Evolutionary conservation across 2,797 vertebrate species (phyloP).

Genomic region (Onychomys leucogaster): DNA sequence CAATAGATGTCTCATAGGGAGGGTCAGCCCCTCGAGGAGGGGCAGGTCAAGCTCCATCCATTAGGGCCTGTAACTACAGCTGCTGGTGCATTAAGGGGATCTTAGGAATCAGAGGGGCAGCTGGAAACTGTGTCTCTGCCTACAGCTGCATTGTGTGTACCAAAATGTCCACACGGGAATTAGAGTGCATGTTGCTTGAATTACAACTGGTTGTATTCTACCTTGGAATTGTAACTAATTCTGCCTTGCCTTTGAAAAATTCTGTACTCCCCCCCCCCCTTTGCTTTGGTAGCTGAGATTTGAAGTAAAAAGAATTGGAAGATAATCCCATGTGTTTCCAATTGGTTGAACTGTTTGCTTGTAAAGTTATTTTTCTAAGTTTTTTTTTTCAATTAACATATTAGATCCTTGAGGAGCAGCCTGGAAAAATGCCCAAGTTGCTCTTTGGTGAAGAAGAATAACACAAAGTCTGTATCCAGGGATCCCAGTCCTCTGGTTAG

Average conservation of each 20-base stretch:
- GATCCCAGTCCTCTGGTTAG: slow-evolving; percentile 68
- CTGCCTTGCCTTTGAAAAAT: slow-evolving; percentile 55
- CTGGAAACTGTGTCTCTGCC: slow-evolving; percentile 28
- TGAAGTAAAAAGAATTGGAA: slow-evolving; percentile 61
- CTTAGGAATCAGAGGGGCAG: neutral
- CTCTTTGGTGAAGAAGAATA: slow-evolving; percentile 78
- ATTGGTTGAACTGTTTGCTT: slow-evolving; percentile 76
- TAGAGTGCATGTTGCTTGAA: neutral
- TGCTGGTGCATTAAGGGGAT: neutral
- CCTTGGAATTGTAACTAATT: slow-evolving; percentile 54
- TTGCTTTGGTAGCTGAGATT: slow-evolving; percentile 50
- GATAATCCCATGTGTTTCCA: slow-evolving; percentile 76
- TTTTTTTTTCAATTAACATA: slow-evolving; percentile 80
- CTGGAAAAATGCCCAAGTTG: slow-evolving; percentile 76
- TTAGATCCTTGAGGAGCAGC: slow-evolving; percentile 72
- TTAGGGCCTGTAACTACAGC: neutral
- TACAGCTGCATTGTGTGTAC: neutral
- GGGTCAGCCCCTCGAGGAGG: neutral
- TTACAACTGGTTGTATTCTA: slow-evolving; percentile 3
- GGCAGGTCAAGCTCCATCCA: neutral
- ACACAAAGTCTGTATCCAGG: slow-evolving; percentile 66
- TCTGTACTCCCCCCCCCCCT: neutral
- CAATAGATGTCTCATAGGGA: neutral
- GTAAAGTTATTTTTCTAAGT: slow-evolving; percentile 76
- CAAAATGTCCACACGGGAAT: neutral